These are phyloP conservation scores for Hydrochoerus hydrochaeris DNA, from an alignment of 2,113 vertebrate genomes.

Conservation along the genomic window DNA sequence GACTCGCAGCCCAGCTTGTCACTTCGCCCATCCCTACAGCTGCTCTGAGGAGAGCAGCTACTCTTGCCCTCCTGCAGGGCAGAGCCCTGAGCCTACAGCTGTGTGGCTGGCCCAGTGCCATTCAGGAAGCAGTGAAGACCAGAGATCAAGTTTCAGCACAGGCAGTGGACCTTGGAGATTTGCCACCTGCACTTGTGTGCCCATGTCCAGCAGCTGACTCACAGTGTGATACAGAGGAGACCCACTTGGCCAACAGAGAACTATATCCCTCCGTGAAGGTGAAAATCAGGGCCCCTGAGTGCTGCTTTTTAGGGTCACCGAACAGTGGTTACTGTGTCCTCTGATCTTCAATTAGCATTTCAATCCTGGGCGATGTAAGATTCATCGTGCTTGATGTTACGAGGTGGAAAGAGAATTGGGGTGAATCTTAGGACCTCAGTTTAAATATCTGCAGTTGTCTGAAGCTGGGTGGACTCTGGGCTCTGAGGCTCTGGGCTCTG, in stretches of 20 bases:
- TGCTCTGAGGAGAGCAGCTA: not conserved
- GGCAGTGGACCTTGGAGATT: constrained; percentile 47
- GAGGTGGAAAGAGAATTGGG: not conserved
- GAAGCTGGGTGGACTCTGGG: not conserved
- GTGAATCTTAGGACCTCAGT: not conserved
- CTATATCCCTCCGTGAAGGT: not conserved
- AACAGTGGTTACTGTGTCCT: not conserved
- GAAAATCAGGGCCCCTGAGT: not conserved
- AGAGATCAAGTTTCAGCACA: constrained; percentile 47
- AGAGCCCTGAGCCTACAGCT: not conserved
- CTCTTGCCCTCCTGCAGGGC: not conserved
- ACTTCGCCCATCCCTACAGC: not conserved
- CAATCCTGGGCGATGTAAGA: not conserved
- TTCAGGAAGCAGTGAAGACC: constrained; percentile 42
- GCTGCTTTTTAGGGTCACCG: not conserved
- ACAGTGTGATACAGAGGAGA: not conserved
- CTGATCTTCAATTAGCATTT: not conserved
- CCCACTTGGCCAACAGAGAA: not conserved
- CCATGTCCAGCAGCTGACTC: constrained; percentile 9
- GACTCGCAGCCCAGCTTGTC: not conserved
- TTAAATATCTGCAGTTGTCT: not conserved
- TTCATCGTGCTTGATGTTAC: not conserved
- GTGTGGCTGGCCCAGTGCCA: not conserved
- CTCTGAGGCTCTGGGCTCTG: not conserved
- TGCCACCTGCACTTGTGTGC: not conserved